Evolutionary conservation across 2,797 vertebrate genomes (phyloP).

Genomic region (Selene dorsalis): DNA sequence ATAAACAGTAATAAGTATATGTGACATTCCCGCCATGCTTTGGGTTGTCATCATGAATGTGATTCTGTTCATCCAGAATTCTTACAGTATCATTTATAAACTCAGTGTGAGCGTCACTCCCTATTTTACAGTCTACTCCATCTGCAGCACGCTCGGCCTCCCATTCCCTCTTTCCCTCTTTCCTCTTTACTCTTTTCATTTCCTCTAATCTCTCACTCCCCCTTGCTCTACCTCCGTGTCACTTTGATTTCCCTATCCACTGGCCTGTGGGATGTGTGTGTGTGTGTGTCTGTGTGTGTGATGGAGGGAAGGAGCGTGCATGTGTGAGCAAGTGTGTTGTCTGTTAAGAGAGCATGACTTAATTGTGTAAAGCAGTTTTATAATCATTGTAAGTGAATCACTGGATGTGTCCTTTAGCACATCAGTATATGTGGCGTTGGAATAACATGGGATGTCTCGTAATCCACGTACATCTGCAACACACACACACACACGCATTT

Average conservation of each 20-base stretch:
- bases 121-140: constrained; percentile 80
- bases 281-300: constrained; percentile 25
- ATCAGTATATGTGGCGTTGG: constrained; percentile 63
- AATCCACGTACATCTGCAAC: constrained; percentile 47
- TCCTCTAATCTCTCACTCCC: constrained; percentile 85
- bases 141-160: constrained; percentile 72
- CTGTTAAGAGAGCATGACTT: constrained; percentile 76
- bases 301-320: neutral
- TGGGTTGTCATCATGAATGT: constrained; percentile 6
- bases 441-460: constrained; percentile 68
- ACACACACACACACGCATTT: constrained; percentile 24
- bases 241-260: constrained; percentile 89
- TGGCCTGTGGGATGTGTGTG: constrained; percentile 79
- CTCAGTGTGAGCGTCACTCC: constrained; percentile 56
- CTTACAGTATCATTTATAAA: constrained; percentile 64
- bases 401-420: constrained; percentile 70
- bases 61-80: constrained; percentile 51
- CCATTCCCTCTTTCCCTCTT: constrained; percentile 81
- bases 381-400: constrained; percentile 72
- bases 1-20: constrained; percentile 19
- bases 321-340: constrained; percentile 60
- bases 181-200: constrained; percentile 87
- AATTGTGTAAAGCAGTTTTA: constrained; percentile 79
- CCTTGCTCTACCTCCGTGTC: constrained; percentile 80
- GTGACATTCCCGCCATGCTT: constrained; percentile 18